These are phyloP conservation scores for Cephus spinipes DNA, from an alignment of 2,888 invertebrate species.

Conservation along the genomic window DNA sequence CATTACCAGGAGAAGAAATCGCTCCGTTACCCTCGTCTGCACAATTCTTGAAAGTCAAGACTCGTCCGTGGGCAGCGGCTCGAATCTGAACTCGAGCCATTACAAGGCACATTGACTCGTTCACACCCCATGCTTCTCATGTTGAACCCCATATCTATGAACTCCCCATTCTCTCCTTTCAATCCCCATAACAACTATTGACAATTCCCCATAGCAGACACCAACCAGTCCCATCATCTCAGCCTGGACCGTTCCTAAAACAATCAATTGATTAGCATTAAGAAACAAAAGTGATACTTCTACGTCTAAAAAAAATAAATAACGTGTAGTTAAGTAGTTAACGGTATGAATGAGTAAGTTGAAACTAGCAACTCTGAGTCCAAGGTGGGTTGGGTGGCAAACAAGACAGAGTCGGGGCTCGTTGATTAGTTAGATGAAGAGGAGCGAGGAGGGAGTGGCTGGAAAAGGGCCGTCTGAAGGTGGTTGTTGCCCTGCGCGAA, in stretches of 20 bases:
- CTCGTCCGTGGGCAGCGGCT: slow-evolving; percentile 1
- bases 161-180: neutral
- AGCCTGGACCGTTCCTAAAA: neutral
- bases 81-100: neutral
- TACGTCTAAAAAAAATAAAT: neutral
- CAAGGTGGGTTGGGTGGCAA: neutral
- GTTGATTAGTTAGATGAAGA: slow-evolving; percentile 30
- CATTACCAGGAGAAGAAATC: slow-evolving; percentile 49
- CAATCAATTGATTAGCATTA: neutral
- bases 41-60: slow-evolving; percentile 23
- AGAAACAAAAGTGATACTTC: neutral
- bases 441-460: neutral
- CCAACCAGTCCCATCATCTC: neutral
- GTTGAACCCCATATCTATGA: neutral
- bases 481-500: slow-evolving; percentile 14
- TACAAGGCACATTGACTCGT: slow-evolving; percentile 2
- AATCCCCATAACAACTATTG: neutral
- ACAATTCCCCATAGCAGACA: neutral
- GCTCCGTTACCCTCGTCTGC: slow-evolving; percentile 41
- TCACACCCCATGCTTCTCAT: neutral
- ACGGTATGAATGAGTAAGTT: neutral
- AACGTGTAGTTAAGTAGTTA: neutral
- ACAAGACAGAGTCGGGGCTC: slow-evolving; percentile 17
- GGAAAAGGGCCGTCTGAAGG: slow-evolving; percentile 6
- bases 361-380: neutral